Conservation (phyloP, 2,113 vertebrate genomes). For the Lepus timidus region DNA sequence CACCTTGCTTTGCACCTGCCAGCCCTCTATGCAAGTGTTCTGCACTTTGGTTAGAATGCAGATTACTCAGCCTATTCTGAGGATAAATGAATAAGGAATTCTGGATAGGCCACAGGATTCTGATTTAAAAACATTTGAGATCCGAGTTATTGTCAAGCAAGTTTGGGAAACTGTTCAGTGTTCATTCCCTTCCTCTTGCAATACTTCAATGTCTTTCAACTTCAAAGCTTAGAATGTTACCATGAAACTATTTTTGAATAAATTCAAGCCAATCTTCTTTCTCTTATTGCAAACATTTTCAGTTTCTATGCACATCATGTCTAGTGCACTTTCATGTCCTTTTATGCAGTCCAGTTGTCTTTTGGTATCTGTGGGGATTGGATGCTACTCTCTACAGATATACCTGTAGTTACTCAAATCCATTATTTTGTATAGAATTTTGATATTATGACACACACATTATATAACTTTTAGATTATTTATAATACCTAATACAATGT, state of each 20-base stretch:
- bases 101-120: background rate
- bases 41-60: conserved; percentile 11
- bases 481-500: too few relatives aligned
- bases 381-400: too few relatives aligned
- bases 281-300: background rate
- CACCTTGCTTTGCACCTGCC: background rate
- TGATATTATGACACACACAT: too few relatives aligned
- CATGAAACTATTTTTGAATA: background rate
- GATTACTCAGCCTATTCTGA: background rate
- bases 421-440: too few relatives aligned
- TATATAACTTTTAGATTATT: too few relatives aligned
- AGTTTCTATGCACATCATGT: background rate
- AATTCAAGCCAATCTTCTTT: background rate
- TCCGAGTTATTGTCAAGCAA: background rate
- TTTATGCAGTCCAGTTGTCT: background rate
- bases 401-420: too few relatives aligned
- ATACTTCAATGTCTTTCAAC: background rate
- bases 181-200: background rate
- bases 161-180: background rate
- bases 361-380: too few relatives aligned
- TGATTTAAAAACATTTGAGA: background rate
- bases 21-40: background rate
- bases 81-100: background rate
- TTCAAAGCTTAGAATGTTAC: background rate
- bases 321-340: background rate